Base-by-base conservation (phyloP, 2,113 vertebrate species). In the Zeus faber region DNA sequence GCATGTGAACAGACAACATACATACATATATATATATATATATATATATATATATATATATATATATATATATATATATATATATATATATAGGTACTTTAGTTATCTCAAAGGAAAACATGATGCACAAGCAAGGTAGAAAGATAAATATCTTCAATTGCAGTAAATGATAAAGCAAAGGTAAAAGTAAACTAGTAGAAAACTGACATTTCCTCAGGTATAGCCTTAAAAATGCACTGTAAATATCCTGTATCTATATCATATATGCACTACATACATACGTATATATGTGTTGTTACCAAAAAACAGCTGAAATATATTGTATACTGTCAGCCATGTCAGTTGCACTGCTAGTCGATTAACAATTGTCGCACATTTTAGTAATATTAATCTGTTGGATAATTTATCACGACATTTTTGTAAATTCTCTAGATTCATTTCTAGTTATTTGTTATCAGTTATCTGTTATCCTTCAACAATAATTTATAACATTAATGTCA, bases 241-340 rank as follows among this genome's bases (percentile, higher is more conserved):
- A 37, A 37, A 37, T 37, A 37, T 37, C 4, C 33, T 29, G 27
- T 29, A 9, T 29, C 27, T 9, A 29, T 29, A 29, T 29, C 27
- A 29, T 29, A 29, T 29, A 37, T 37, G 33, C 33, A 37, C 33
- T 37, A 37, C 33, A 37, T 37, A 37, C 33, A 37, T 37, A 9
- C 27, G 9, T 29, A 37, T 37, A 37, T 37, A 14, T 37, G 13
- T 37, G 8, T 27, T 27, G 26, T 8, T 27, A 27, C 26, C 26
- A 27, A 27, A 27, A 27, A 27, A 8, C n/a, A 7, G 33, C 33
- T 37, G 11, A 4, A 37, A 37, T 6, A 37, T 37, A 37, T 37
- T 37, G 33, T 37, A 37, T 6, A 37, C 33, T 37, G 33, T 37
- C 33, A 37, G 33, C 33, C 11, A 37, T 27, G n/a, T 27, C 27